phyloP scores from a whole-genome alignment of 2,888 invertebrate genomes.

The Thymelicus sylvestris region DNA sequence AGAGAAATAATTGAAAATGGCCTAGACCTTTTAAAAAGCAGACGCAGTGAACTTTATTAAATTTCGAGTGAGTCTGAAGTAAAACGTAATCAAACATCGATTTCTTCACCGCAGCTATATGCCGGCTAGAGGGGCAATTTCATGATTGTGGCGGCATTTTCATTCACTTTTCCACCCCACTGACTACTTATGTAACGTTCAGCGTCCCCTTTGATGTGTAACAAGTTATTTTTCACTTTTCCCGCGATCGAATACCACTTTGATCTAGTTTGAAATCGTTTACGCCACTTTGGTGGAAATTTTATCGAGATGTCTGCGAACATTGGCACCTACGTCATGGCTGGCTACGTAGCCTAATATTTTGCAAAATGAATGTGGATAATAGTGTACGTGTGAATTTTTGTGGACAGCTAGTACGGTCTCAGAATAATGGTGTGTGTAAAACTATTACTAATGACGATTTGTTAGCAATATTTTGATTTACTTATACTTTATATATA shows the following conservation, averaged over 20 bases:
- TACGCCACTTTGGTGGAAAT: background rate
- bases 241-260: constrained; percentile 11
- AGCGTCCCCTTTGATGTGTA: constrained; percentile 25
- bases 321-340: too few relatives aligned
- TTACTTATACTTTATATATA: too few relatives aligned
- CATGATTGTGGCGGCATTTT: constrained; percentile 16
- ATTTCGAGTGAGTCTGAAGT: background rate
- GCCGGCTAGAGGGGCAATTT: constrained; percentile 11
- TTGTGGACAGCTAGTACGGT: too few relatives aligned
- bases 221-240: constrained; percentile 28
- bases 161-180: constrained; percentile 29
- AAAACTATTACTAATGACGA: too few relatives aligned
- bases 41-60: too few relatives aligned
- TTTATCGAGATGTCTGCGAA: background rate
- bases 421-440: too few relatives aligned
- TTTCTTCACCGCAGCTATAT: constrained; percentile 2
- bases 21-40: too few relatives aligned
- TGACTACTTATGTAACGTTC: constrained; percentile 19
- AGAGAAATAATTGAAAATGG: too few relatives aligned
- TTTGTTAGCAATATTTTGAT: too few relatives aligned
- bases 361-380: too few relatives aligned
- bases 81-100: constrained; percentile 17
- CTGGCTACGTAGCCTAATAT: too few relatives aligned
- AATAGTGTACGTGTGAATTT: too few relatives aligned
- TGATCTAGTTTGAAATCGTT: constrained; percentile 8